Base-by-base conservation (phyloP, 2,888 invertebrate genomes). In the Cephus sareptanus region DNA sequence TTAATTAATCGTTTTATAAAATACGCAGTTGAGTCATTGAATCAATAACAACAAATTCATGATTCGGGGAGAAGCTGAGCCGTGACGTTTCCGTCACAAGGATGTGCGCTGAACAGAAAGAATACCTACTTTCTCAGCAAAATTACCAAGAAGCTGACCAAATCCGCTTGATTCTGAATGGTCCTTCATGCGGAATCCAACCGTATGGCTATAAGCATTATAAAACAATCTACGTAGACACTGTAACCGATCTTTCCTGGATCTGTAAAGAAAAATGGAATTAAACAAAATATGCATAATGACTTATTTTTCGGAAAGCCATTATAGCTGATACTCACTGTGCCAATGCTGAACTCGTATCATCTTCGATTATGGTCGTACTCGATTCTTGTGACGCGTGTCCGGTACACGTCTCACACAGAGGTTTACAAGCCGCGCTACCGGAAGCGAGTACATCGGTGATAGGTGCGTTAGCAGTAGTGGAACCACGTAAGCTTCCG, bases 401-500 rank as follows among this genome's bases (percentile, higher is more conserved):
- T n/a, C 90, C 89, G 9, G 89, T 89, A 79, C 88, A 91, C 34
- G 89, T 89, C 78, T 87, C 87, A 40, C 87, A 88, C 30, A 84
- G 84, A 13, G 87, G 80, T 76, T 87, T 88, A 79, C 87, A 88
- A n/a, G 85, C 82, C 78, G 86, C 82, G 78, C 87, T 86, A 74
- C 88, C 85, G 11, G 90, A 86, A 34, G 87, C 85, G 31, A 87
- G 80, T 31, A 86, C 88, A n/a, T 90, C 90, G 11, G 87, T 83
- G 71, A 90, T 85, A 69, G 86, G 82, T 33, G 88, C 87, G 79
- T 90, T 91, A 74, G 90, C 89, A 13, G 93, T 92, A 13, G 93
- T 92, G 11, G 94, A 93, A 73, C 93, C 93, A 34, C 93, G 91
- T 73, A 94, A 88, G 88, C 95, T 95, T 31, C 95, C 95, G 13